Evolutionary conservation across 2,113 vertebrate species (phyloP), one percentile per base, ranked within the genome.

Genomic region (Myotis yumanensis): DNA sequence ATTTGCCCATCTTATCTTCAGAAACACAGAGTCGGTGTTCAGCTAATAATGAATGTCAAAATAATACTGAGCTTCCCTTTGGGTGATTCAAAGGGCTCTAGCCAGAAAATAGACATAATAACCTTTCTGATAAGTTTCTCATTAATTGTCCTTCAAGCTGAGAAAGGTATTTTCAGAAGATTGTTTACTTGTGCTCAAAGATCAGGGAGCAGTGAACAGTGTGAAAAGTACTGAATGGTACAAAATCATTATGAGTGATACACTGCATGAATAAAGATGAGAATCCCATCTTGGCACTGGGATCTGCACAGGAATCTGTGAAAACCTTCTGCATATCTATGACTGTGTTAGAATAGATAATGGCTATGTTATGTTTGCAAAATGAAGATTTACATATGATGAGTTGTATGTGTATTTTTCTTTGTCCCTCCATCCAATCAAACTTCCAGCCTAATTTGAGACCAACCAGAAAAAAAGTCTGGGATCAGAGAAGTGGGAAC

Each of bases 31-130:
- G 95, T 96, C 89, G 4, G 83, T 94, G 94, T 95, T 97, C 94
- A 71, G 94, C 95, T 94, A 97, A 93, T 97, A 97, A 97, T 95
- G 96, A 97, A 96, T 96, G 96, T 96, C 97, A 97, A 97, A 97
- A 97, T 96, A 96, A 93, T 93, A 85, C 87, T 96, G 97, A 96
- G 83, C 76, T 92, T 93, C 80, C 71, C 83, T 95, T 97, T 92
- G 96, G 83, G 86, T 94, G 92, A 96, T 66, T 96, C 95, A 95
- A 93, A 95, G 43, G 83, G 51, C 86, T 96, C 40, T 59, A 40
- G 84, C 83, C 83, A 94, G 75, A 95, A 97, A 97, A 95, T 69
- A 91, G 91, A 89, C 89, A 94, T 95, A 97, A 97, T 97, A 95
- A 96, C 93, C 89, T 96, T 95, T 91, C 92, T 94, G 86, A 80